These are phyloP conservation scores for Polyploca ridens DNA, from an alignment of 2,888 invertebrate species.

Conservation along the genomic window DNA sequence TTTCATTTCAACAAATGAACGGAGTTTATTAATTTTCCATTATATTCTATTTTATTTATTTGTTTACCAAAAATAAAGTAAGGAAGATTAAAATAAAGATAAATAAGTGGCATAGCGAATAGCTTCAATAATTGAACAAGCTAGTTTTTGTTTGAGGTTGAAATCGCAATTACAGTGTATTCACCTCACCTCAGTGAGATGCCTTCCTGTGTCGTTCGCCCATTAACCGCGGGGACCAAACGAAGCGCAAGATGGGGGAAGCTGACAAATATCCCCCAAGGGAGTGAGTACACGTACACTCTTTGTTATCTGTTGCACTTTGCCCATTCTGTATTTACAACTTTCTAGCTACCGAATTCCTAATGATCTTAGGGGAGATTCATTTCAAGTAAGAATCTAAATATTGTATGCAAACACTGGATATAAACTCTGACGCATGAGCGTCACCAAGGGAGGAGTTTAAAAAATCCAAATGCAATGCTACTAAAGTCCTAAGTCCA, in stretches of 20 bases:
- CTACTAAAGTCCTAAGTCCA: no score
- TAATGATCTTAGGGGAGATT: constrained; percentile 3
- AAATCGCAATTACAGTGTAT: constrained; percentile 58
- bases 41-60: neutral
- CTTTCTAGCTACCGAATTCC: neutral
- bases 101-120: neutral
- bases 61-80: no score
- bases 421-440: no score
- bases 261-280: constrained; percentile 57
- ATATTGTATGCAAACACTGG: no score
- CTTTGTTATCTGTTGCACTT: constrained; percentile 9
- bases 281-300: constrained; percentile 34
- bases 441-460: no score
- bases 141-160: constrained; percentile 41
- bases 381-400: neutral
- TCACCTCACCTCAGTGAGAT: constrained; percentile 57
- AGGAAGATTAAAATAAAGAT: no score
- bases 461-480: no score
- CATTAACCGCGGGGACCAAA: constrained; percentile 40
- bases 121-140: constrained; percentile 10
- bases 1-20: constrained; percentile 9
- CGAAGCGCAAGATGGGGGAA: constrained; percentile 58
- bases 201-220: constrained; percentile 52
- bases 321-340: constrained; percentile 1
- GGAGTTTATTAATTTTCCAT: neutral